phyloP scores from a whole-genome alignment of 2,113 vertebrate species.

The Zosterops japonicus region DNA sequence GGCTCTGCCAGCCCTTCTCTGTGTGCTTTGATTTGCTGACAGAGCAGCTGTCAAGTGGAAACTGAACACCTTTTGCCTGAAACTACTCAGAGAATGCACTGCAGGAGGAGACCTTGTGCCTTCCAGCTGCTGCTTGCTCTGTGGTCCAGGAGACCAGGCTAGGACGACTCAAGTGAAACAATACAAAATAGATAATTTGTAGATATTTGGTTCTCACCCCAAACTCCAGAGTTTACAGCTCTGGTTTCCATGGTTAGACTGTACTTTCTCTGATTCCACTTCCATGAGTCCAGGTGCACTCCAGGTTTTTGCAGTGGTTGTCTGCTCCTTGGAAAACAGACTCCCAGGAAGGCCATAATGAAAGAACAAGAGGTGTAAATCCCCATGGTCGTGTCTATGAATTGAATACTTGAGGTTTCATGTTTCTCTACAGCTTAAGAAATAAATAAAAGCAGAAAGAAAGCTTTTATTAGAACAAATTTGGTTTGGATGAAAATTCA shows the following conservation, averaged over 20 bases:
- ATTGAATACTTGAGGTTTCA: not conserved
- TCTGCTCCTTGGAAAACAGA: not conserved
- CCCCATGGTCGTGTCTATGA: not conserved
- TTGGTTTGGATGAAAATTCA: not conserved
- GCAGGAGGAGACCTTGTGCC: not conserved
- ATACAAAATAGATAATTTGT: not conserved
- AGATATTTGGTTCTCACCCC: not conserved
- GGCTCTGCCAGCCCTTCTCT: not conserved
- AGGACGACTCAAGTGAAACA: accelerated
- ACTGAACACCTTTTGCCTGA: not conserved
- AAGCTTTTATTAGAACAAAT: not conserved
- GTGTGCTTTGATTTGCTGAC: not conserved
- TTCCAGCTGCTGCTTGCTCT: not conserved
- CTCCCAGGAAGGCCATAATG: not conserved
- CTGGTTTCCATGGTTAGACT: not conserved
- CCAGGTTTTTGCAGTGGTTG: not conserved
- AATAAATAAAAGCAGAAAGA: not conserved
- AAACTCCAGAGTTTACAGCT: not conserved
- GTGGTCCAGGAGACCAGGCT: not conserved
- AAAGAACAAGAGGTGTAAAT: not conserved
- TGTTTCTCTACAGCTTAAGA: not conserved
- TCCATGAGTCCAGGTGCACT: not conserved
- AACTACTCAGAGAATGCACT: not conserved
- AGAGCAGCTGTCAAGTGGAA: not conserved
- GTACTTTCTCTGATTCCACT: not conserved